These are phyloP conservation scores for Kradibia gibbosae DNA, from an alignment of 1,140 invertebrate species.

Conservation along the genomic window DNA sequence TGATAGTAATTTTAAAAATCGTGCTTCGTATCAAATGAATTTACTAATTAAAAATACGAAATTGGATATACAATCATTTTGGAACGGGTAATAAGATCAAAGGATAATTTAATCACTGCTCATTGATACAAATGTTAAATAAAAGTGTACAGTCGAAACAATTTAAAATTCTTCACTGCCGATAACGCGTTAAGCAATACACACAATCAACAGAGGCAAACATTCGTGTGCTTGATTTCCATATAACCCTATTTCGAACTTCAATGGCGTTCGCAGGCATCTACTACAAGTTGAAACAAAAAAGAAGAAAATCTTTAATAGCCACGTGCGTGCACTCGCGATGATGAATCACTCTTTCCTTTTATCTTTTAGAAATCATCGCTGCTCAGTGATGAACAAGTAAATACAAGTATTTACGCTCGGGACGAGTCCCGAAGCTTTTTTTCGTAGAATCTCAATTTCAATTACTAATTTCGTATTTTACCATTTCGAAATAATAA, in stretches of 20 bases:
- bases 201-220: not conserved
- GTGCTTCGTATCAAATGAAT: no score
- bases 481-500: no score
- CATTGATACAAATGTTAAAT: not conserved
- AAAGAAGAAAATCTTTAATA: slow-evolving; percentile 25
- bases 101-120: not conserved
- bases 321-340: not conserved
- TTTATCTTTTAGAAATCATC: not conserved
- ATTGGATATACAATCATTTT: no score
- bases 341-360: slow-evolving; percentile 41
- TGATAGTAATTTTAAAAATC: no score
- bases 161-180: slow-evolving; percentile 12
- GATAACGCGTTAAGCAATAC: slow-evolving; percentile 4
- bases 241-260: not conserved
- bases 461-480: no score
- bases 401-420: not conserved
- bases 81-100: no score
- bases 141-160: not conserved
- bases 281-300: not conserved
- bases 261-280: slow-evolving; percentile 7
- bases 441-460: no score
- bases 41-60: no score
- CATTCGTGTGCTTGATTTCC: not conserved
- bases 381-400: not conserved
- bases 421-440: no score